Evolutionary conservation across 2,888 invertebrate genomes (phyloP).

Genomic region (Dicyrtoma fusca): DNA sequence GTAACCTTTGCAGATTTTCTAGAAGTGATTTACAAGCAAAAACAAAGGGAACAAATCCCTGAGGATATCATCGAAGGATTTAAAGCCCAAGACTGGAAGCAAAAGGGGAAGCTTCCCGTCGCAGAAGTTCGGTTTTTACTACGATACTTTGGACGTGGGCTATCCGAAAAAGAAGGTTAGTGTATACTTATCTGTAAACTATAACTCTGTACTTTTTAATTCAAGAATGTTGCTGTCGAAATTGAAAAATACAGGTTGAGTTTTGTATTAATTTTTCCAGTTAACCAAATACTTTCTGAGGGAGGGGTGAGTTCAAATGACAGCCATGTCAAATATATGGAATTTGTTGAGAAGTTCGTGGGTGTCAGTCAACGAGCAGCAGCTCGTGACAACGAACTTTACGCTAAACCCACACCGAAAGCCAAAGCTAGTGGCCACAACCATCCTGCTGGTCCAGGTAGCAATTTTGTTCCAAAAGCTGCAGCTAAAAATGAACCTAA

Average conservation of each 20-base stretch:
- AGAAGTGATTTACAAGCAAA: conserved; percentile 17
- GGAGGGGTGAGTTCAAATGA: background rate
- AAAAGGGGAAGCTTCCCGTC: background rate
- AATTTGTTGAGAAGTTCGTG: background rate
- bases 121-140: background rate
- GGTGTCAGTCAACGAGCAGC: background rate
- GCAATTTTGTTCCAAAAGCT: too few species aligned
- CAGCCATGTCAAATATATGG: background rate
- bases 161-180: background rate
- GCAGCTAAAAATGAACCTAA: conserved; percentile 1
- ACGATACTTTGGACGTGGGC: background rate
- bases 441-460: too few species aligned
- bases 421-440: background rate
- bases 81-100: conserved; percentile 1
- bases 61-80: conserved; percentile 25
- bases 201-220: background rate
- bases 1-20: conserved; percentile 19
- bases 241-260: too few species aligned
- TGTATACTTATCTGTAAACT: too few species aligned
- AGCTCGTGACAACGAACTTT: background rate
- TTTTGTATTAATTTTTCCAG: background rate
- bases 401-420: background rate
- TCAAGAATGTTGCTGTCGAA: background rate
- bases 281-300: conserved; percentile 4
- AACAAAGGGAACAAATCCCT: conserved; percentile 19